Base-by-base conservation (phyloP, 2,888 invertebrate genomes). In the Tuberolachnus salignus region DNA sequence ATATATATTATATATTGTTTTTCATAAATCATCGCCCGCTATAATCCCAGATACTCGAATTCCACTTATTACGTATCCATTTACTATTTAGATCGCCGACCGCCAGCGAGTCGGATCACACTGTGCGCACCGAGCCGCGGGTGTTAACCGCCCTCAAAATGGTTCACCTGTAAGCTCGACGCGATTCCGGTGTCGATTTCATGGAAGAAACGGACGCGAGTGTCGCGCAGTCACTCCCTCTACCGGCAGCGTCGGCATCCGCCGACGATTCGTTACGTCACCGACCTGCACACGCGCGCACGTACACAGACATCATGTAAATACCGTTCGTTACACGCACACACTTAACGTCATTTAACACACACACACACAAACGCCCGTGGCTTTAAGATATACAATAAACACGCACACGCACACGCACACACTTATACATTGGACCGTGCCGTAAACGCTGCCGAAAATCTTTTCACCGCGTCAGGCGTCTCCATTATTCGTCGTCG, bases 211-310 rank as follows among this genome's bases (percentile, higher is more conserved):
- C 8, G 6, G 46, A 10, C 13, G 11, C 21, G 23, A 23, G 59
- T 59, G 23, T 1, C 21, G 42, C 3, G 42, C 16, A 53, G 11
- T 64, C 9, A 49, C 78, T 69, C 78, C 67, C 78, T 78, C 78
- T 78, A n/a, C 3, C 67, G 78, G 67, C 59, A 59, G 78, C 78
- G 78, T 78, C 75, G 19, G 46, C 19, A 21, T 49, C 49, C 78
- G 78, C 67, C 75, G 19, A 26, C 19, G 34, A 49, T 34, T 57
- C 66, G 14, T 73, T 8, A 14, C 3, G 57, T 8, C 55, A 34
- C 21, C 16, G 10, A 42, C 16, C 14, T 6, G 1, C 44, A 44
- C 63, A n/a, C n/a, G 26, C 46, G 9, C 66, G 13, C 63, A 34
- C 63, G 10, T 21, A 55, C 55, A 55, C 55, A 55, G n/a, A 55